A percentile compares a stretch with the other conserved stretches of the same genome.
Evolutionary conservation across 1,140 invertebrate species (phyloP).

Genomic region (Microplitis demolitor): DNA sequence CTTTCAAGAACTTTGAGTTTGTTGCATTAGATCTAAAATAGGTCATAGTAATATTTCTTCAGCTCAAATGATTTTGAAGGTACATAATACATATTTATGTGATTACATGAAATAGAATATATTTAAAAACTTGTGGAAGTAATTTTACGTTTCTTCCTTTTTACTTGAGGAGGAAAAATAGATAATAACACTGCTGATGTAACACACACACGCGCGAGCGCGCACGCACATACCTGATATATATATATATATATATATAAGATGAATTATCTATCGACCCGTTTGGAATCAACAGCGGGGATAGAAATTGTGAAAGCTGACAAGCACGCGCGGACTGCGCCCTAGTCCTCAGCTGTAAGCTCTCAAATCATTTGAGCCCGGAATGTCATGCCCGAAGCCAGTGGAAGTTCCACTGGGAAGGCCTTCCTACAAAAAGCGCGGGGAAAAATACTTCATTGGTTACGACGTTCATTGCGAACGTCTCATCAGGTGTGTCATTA

Average conservation of each 20-base stretch:
- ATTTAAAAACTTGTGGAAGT: too few species aligned
- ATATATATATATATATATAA: conserved; percentile 9
- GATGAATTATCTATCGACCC: conserved; percentile 51
- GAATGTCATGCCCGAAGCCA: conserved; percentile 56
- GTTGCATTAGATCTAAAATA: not conserved
- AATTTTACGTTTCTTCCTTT: too few species aligned
- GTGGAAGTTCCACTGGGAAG: conserved; percentile 49
- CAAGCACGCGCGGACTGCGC: conserved; percentile 19
- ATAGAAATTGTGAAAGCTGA: not conserved
- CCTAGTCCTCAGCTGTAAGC: not conserved
- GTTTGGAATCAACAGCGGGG: conserved; percentile 10
- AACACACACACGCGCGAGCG: too few species aligned
- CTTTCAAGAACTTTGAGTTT: conserved; percentile 22
- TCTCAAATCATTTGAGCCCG: conserved; percentile 48
- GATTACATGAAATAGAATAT: too few species aligned
- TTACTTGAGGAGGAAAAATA: too few species aligned
- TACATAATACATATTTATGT: too few species aligned
- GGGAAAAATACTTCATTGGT: conserved; percentile 49
- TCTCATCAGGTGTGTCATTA: conserved; percentile 41
- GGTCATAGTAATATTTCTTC: too few species aligned
- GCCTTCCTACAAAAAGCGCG: conserved; percentile 49
- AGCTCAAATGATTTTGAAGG: too few species aligned
- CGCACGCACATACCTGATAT: too few species aligned
- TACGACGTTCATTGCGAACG: conserved; percentile 46
- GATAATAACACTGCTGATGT: too few species aligned